Evolutionary conservation across 2,113 vertebrate genomes (phyloP).

Genomic region (Scolopax mira): DNA sequence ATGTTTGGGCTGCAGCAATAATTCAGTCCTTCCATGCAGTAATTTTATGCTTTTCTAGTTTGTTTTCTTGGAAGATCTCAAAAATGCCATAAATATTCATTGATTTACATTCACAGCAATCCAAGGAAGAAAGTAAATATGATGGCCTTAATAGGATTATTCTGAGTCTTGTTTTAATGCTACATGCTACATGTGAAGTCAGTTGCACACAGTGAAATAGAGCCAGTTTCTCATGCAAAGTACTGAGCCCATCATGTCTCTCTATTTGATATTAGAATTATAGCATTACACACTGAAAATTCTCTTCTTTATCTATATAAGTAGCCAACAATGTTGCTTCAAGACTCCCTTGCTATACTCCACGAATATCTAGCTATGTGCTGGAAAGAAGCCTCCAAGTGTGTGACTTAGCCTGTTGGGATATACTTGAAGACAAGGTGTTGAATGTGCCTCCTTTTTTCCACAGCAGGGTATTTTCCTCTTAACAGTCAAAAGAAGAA

Average conservation of each 20-base stretch:
- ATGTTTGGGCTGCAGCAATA: slow-evolving; percentile 30
- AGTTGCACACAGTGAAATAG: background rate
- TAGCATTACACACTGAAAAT: background rate
- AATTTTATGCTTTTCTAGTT: slow-evolving; percentile 29
- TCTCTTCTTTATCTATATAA: background rate
- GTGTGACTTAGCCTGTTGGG: background rate
- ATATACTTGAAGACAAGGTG: background rate
- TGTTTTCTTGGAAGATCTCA: slow-evolving; percentile 41
- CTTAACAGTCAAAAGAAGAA: background rate
- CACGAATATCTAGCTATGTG: background rate
- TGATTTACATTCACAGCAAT: background rate
- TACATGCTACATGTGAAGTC: background rate
- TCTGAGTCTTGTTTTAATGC: slow-evolving; percentile 1
- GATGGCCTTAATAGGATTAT: background rate
- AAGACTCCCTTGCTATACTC: background rate
- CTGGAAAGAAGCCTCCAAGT: background rate
- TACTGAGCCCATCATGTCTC: background rate
- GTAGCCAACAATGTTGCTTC: background rate
- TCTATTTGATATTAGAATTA: background rate
- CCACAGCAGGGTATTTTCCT: background rate
- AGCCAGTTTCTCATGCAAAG: background rate
- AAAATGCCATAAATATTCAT: slow-evolving; percentile 26
- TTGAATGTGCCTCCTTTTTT: background rate
- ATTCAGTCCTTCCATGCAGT: slow-evolving; percentile 26
- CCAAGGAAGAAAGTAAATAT: background rate